Evolutionary conservation across 1,140 invertebrate species (phyloP).

Genomic region (Drosophila truncata): DNA sequence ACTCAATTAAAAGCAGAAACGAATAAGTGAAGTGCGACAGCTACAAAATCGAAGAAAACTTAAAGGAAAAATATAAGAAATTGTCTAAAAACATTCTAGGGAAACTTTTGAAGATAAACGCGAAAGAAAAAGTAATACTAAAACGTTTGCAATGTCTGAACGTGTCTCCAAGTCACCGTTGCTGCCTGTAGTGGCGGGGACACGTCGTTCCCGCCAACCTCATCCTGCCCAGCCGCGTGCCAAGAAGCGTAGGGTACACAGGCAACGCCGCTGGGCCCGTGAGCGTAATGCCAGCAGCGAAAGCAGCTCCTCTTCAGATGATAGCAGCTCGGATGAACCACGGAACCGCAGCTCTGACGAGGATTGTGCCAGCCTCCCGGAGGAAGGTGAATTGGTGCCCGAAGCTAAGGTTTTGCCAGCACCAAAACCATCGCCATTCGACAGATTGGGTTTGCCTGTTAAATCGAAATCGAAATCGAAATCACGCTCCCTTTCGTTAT

Average conservation of each 20-base stretch:
- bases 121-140: background rate
- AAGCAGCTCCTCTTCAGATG: background rate
- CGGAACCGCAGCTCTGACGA: background rate
- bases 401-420: background rate
- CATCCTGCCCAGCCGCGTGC: background rate
- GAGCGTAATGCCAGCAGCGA: background rate
- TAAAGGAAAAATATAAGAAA: background rate
- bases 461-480: too few relatives aligned
- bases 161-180: background rate
- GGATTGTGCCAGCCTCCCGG: background rate
- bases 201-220: background rate
- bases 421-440: background rate
- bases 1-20: background rate
- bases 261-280: constrained; percentile 1
- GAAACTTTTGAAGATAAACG: background rate
- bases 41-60: background rate
- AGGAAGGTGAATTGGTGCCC: background rate
- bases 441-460: too few relatives aligned
- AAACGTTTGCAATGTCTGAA: background rate
- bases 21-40: background rate
- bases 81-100: too few relatives aligned
- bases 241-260: background rate
- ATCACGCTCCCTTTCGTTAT: background rate
- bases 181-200: background rate
- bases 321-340: background rate